Evolutionary conservation across 2,888 invertebrate species (phyloP), one percentile per base, ranked within the genome.

Genomic region (Tinea semifulvella): DNA sequence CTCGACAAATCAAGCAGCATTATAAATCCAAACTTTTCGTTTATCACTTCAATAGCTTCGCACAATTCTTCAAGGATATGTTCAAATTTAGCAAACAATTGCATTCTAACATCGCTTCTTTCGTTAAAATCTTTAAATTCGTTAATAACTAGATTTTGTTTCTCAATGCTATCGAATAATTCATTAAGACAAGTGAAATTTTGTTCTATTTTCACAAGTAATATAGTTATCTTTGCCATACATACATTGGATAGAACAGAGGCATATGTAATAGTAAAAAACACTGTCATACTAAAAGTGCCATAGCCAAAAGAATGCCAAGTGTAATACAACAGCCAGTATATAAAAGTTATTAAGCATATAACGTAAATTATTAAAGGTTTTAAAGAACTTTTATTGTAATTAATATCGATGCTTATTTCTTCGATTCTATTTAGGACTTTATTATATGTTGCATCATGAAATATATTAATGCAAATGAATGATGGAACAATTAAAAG

Each of bases 21-120:
- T 2, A 40, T 40, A 22, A 22, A 40, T 18, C 40, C 40, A 40
- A 40, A 40, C 4, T 22, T 40, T 5, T 40, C 40, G 11, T 40
- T 40, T 5, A 40, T 11, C 20, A 40, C 11, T 8, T 40, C 40
- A 40, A 40, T 22, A 3, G 22, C 20, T 10, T 40, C 17, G 22
- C 40, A 40, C 40, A 40, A 13, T 20, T 36, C 36, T 18, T 3
- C 17, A 18, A 10, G n/a, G 10, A 8, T 6, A 11, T 16, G 10
- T 16, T 3, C 36, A 18, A 36, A 18, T 10, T 18, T 7, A 5
- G 2, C n/a, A 36, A 36, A 36, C 6, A 36, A 14, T 2, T 18
- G 4, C 7, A 10, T 18, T 36, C 10, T 36, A 7, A 16, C 4
- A 18, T 36, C 36, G 18, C 7, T 7, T 6, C 18, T 36, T 18